phyloP scores from a whole-genome alignment of 2,888 invertebrate genomes.

The Nebria brevicollis region DNA sequence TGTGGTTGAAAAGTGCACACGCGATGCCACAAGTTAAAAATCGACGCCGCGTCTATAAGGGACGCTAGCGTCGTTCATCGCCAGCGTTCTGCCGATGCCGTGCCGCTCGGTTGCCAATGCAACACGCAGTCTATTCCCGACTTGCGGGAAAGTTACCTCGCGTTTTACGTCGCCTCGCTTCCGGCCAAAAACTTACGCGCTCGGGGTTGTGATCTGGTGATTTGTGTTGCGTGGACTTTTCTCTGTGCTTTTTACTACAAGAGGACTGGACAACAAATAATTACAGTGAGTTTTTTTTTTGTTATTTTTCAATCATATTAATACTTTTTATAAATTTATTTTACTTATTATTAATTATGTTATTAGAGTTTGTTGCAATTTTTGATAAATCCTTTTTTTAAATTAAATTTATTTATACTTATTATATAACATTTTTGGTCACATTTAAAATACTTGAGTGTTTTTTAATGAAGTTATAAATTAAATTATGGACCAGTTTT shows the following conservation, averaged over 20 bases:
- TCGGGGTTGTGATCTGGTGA: background rate
- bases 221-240: background rate
- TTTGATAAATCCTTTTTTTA: no score
- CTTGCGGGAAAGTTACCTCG: background rate
- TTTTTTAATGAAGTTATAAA: no score
- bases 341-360: no score
- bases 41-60: background rate
- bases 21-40: constrained; percentile 1
- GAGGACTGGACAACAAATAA: background rate
- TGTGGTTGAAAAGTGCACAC: background rate
- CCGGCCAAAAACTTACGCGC: background rate
- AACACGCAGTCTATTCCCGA: background rate
- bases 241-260: background rate
- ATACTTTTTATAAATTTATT: no score
- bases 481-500: no score
- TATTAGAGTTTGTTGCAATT: no score
- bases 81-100: background rate
- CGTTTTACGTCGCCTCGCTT: background rate
- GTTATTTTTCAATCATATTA: background rate
- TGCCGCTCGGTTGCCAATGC: background rate
- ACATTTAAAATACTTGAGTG: no score
- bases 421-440: no score
- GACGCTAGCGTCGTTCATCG: background rate
- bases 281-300: background rate
- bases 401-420: no score